These are phyloP conservation scores for Enteromius paludinosus DNA, from an alignment of 2,797 vertebrate species.

Conservation along the genomic window DNA sequence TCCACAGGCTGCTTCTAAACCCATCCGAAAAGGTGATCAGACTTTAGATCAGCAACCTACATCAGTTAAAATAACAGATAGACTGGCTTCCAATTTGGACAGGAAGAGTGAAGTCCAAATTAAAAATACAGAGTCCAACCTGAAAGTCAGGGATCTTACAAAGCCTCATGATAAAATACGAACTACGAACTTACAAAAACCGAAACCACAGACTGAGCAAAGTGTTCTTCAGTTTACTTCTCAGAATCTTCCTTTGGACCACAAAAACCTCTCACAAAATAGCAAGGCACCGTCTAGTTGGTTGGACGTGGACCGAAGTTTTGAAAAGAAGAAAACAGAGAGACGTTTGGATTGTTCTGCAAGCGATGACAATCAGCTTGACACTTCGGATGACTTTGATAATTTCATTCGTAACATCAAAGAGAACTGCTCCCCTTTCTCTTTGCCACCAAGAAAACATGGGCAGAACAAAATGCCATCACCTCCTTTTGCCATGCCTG, in stretches of 20 bases:
- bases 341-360: constrained; percentile 71
- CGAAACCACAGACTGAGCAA: constrained; percentile 14
- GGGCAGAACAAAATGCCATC: constrained; percentile 78
- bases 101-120: constrained; percentile 24
- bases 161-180: constrained; percentile 29
- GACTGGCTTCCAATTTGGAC: constrained; percentile 9
- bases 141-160: constrained; percentile 13
- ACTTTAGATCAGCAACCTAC: constrained; percentile 18
- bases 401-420: constrained; percentile 91
- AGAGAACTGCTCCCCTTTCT: constrained; percentile 83
- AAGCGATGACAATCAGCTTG: constrained; percentile 79
- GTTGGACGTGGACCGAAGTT: constrained; percentile 76
- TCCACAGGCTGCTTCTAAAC: constrained; percentile 4
- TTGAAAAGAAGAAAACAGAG: constrained; percentile 65
- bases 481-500: constrained; percentile 86
- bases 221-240: constrained; percentile 59
- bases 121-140: constrained; percentile 13
- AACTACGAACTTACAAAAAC: constrained; percentile 48
- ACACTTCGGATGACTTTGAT: constrained; percentile 84
- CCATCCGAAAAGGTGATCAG: neutral
- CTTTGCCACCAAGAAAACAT: constrained; percentile 86
- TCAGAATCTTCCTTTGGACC: constrained; percentile 40
- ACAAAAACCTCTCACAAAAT: constrained; percentile 40
- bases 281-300: constrained; percentile 74
- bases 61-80: constrained; percentile 21